phyloP scores from a whole-genome alignment of 2,888 invertebrate genomes.

The Melanotus villosus region DNA sequence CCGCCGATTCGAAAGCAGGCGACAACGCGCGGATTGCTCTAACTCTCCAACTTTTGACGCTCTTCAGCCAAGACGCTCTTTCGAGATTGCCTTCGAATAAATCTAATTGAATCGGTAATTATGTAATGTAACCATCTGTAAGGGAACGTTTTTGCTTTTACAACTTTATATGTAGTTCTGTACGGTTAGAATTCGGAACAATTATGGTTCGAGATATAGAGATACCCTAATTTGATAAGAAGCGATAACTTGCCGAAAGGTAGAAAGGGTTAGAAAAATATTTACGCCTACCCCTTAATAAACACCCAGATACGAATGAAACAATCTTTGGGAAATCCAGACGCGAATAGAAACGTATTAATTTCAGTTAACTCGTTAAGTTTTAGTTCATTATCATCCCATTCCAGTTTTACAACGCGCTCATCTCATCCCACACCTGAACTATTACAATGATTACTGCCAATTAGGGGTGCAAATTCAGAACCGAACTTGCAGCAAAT shows the following conservation, averaged over 20 bases:
- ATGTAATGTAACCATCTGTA: conserved; percentile 9
- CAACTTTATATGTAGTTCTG: neutral
- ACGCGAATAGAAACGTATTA: too few relatives aligned
- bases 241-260: too few relatives aligned
- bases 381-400: too few relatives aligned
- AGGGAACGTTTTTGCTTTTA: neutral
- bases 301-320: too few relatives aligned
- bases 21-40: conserved; percentile 21
- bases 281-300: too few relatives aligned
- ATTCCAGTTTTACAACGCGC: too few relatives aligned
- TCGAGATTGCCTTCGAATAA: conserved; percentile 28
- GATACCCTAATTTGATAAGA: too few relatives aligned
- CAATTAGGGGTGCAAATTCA: conserved; percentile 32
- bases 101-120: conserved; percentile 30
- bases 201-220: neutral
- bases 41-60: conserved; percentile 36
- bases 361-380: too few relatives aligned
- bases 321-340: too few relatives aligned
- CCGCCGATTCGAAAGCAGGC: conserved; percentile 30
- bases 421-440: conserved; percentile 8
- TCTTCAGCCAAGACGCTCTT: conserved; percentile 23
- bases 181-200: neutral
- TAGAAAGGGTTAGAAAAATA: too few relatives aligned
- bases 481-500: conserved; percentile 36
- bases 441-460: conserved; percentile 11